These are phyloP conservation scores for Siphamia tubifer DNA, from an alignment of 2,113 vertebrate genomes.

Conservation along the genomic window DNA sequence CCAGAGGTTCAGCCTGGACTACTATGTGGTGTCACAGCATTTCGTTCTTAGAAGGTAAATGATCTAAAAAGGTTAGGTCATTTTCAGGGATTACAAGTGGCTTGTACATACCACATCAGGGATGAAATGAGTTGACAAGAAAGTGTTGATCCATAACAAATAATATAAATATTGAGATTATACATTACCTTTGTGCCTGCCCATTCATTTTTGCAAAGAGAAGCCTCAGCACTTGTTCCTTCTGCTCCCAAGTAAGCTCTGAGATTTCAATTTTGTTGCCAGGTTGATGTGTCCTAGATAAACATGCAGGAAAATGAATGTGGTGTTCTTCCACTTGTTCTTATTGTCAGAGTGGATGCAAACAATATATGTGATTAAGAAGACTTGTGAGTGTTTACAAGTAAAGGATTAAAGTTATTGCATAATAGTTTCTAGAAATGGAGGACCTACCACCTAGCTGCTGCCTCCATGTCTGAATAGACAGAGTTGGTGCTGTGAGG, in stretches of 20 bases:
- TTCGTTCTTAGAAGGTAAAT: conserved; percentile 53
- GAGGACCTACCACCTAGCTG: conserved; percentile 78
- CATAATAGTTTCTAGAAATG: too few relatives aligned
- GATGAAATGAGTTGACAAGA: conserved; percentile 18
- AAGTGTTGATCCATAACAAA: conserved; percentile 15
- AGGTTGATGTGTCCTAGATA: conserved; percentile 72
- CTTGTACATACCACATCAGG: conserved; percentile 19
- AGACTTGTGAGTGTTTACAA: too few relatives aligned
- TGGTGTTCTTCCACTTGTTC: background rate
- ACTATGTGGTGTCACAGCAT: conserved; percentile 36
- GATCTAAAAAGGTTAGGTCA: conserved; percentile 11
- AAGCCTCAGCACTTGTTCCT: conserved; percentile 84
- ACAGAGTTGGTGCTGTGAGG: conserved; percentile 85
- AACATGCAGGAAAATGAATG: background rate
- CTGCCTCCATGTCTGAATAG: conserved; percentile 80
- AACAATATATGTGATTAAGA: too few relatives aligned
- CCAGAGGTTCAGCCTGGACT: conserved; percentile 44
- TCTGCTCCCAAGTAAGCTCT: conserved; percentile 90
- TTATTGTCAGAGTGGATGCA: too few relatives aligned
- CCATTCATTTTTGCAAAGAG: conserved; percentile 92
- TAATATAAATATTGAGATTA: background rate
- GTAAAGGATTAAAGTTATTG: too few relatives aligned
- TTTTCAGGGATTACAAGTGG: conserved; percentile 37
- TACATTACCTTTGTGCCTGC: conserved; percentile 72
- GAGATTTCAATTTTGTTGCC: conserved; percentile 79